Evolutionary conservation across 2,888 invertebrate species (phyloP).

Genomic region (Zhuqinia jingwanae): DNA sequence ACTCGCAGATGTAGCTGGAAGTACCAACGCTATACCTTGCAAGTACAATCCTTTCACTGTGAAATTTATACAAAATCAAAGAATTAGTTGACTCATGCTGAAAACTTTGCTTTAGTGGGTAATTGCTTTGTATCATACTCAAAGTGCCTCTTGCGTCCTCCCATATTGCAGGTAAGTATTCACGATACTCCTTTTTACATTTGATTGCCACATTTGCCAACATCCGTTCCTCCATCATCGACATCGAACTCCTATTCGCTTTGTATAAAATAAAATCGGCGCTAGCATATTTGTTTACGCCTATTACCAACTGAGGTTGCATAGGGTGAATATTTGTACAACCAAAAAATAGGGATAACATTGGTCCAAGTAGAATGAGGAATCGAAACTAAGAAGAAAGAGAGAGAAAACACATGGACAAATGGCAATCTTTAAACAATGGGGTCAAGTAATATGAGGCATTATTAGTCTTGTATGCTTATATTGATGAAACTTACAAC

Average conservation of each 20-base stretch:
- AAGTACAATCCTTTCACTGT: conserved; percentile 43
- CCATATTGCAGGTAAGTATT: conserved; percentile 52
- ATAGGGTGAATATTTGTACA: conserved; percentile 41
- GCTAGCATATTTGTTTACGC: neutral
- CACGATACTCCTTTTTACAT: conserved; percentile 41
- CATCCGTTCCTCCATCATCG: conserved; percentile 29
- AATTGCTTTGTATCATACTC: conserved; percentile 2
- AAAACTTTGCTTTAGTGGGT: too few relatives aligned
- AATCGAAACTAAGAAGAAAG: conserved; percentile 44
- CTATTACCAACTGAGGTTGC: neutral
- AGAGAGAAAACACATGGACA: neutral
- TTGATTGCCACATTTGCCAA: neutral
- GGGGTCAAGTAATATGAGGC: too few relatives aligned
- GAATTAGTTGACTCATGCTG: too few relatives aligned
- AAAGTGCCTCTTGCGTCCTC: conserved; percentile 13
- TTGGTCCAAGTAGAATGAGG: conserved; percentile 48
- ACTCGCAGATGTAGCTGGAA: conserved; percentile 10
- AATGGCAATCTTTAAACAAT: too few relatives aligned
- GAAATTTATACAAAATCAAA: too few relatives aligned
- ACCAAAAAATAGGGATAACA: conserved; percentile 42
- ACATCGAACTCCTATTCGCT: neutral
- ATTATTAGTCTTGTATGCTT: too few relatives aligned
- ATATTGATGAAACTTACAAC: conserved; percentile 25
- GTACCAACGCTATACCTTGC: conserved; percentile 23
- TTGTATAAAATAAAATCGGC: conserved; percentile 30